Evolutionary conservation across 2,888 invertebrate genomes (phyloP).

Genomic region (Galeopsomyia nigrocyanea): DNA sequence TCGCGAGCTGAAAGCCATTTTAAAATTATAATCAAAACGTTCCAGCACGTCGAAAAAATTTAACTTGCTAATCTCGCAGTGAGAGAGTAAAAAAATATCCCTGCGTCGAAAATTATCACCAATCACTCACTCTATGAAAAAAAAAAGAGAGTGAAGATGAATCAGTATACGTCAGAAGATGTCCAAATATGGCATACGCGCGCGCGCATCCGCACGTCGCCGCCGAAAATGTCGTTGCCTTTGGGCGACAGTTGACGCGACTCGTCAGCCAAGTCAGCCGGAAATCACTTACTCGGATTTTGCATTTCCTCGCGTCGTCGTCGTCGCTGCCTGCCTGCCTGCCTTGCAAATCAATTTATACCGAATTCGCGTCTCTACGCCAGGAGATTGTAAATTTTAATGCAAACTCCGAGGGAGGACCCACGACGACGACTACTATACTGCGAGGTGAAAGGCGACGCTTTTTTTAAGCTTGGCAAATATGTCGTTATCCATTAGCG

Average conservation of each 20-base stretch:
- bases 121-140: background rate
- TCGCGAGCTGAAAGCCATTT: too few relatives aligned
- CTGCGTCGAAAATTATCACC: too few relatives aligned
- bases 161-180: background rate
- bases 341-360: conserved; percentile 59
- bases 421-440: background rate
- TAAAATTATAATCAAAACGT: too few relatives aligned
- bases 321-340: conserved; percentile 25
- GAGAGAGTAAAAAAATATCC: too few relatives aligned
- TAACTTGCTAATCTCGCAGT: too few relatives aligned
- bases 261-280: conserved; percentile 60
- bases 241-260: conserved; percentile 39
- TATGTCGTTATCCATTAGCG: conserved; percentile 21
- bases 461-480: conserved; percentile 25
- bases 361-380: conserved; percentile 51
- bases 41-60: too few relatives aligned
- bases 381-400: conserved; percentile 60
- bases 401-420: conserved; percentile 54
- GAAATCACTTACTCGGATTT: conserved; percentile 62
- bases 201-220: background rate
- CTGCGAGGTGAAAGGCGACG: conserved; percentile 1
- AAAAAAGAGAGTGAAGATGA: background rate
- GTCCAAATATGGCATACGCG: conserved; percentile 1
- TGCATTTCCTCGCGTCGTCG: conserved; percentile 50
- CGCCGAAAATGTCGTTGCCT: too few relatives aligned